phyloP scores from a whole-genome alignment of 2,888 invertebrate genomes.

The Cephus spinipes region DNA sequence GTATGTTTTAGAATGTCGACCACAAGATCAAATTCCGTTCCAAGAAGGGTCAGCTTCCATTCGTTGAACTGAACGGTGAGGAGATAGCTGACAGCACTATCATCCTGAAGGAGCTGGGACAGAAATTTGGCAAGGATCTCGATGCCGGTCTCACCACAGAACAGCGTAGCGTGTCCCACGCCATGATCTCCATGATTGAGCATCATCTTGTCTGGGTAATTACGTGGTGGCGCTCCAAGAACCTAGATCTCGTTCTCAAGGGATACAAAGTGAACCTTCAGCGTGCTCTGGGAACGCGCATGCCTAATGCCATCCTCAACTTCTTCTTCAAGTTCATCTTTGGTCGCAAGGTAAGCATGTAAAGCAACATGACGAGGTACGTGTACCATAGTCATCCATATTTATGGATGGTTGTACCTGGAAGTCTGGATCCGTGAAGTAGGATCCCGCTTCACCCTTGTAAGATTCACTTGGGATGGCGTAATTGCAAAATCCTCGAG shows the following conservation, averaged over 20 bases:
- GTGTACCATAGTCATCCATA: background rate
- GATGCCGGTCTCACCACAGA: conserved; percentile 86
- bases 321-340: conserved; percentile 91
- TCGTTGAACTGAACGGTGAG: conserved; percentile 94
- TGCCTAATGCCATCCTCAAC: conserved; percentile 89
- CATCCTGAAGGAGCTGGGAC: conserved; percentile 88
- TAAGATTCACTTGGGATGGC: background rate
- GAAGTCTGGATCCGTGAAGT: background rate
- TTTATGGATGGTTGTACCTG: background rate
- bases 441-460: background rate
- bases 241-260: conserved; percentile 86
- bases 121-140: conserved; percentile 85
- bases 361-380: background rate
- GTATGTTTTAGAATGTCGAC: conserved; percentile 85
- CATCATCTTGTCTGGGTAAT: conserved; percentile 94
- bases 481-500: background rate
- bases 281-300: conserved; percentile 86
- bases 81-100: conserved; percentile 93
- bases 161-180: conserved; percentile 89
- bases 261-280: conserved; percentile 93
- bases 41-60: conserved; percentile 94
- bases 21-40: conserved; percentile 95
- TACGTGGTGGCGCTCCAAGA: conserved; percentile 92
- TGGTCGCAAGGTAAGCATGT: conserved; percentile 80
- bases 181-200: conserved; percentile 94